Conservation (phyloP, 2,888 invertebrate genomes). For the Ommatoiulus sabulosus region DNA sequence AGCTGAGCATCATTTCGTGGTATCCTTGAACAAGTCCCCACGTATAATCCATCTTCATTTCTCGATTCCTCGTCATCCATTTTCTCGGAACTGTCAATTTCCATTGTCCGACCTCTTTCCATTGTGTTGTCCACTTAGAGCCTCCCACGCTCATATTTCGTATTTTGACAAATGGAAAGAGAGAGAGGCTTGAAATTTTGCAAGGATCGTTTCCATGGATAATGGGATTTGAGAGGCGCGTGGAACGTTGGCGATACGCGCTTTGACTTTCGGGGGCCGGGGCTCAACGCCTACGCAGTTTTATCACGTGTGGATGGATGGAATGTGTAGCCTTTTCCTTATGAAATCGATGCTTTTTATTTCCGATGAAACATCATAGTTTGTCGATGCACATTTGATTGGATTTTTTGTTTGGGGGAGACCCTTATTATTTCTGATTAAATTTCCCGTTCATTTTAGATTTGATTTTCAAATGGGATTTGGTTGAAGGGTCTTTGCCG, state of each 20-base stretch:
- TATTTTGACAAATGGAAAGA: constrained; percentile 39
- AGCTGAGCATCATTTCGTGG: not conserved
- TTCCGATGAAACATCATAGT: not conserved
- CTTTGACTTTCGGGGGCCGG: not conserved
- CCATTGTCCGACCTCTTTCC: constrained; percentile 4
- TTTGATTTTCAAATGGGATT: not conserved
- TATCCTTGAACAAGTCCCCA: not conserved
- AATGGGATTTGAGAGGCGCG: constrained; percentile 36
- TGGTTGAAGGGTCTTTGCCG: not conserved
- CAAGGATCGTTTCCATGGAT: constrained; percentile 29
- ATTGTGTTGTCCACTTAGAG: constrained; percentile 35
- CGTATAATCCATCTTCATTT: constrained; percentile 23
- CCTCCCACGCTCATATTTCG: constrained; percentile 31
- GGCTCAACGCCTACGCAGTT: not conserved
- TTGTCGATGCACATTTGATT: not conserved
- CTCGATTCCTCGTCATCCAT: constrained; percentile 32
- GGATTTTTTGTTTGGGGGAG: not conserved
- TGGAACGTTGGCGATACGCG: not conserved
- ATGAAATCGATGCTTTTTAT: not conserved
- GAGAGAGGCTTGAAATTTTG: constrained; percentile 23
- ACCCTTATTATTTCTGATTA: constrained; percentile 29
- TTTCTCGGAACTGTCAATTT: constrained; percentile 30
- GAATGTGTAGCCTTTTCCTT: not conserved
- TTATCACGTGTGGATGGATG: not conserved
- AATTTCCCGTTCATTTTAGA: not conserved